Evolutionary conservation across 1,140 invertebrate genomes (phyloP), one percentile per base, ranked within the genome.

Genomic region (Brachionus manjavacas): DNA sequence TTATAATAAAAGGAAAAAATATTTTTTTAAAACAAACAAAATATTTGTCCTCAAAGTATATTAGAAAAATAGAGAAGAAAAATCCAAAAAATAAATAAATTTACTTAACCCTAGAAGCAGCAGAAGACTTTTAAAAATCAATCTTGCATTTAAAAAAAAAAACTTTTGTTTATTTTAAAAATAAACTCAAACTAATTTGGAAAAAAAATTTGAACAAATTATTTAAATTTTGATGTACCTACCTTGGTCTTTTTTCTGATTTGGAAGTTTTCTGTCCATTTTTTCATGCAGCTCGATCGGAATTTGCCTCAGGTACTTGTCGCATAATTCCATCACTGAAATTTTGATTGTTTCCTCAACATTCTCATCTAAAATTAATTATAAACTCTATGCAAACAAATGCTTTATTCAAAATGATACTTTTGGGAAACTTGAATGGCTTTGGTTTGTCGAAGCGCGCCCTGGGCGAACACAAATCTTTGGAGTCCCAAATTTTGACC

Each of bases 401-500:
- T 87, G 6, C 31, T 66, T 85, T 64, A 41, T 86, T 86, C 64
- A 88, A 88, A 66, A 88, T 88, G 85, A 1, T 41, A 83, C 60
- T 84, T 46, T 86, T 86, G 16, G 88, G 87, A 7, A 89, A 85
- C 70, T 87, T 86, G 84, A 89, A 89, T 14, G 85, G 84, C 46
- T 85, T 84, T 8, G 88, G 88, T 84, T 87, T 84, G 80, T 89
- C 88, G 85, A 88, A 89, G 28, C 86, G 86, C 12, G 88, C 88
- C 76, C 87, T 85, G 8, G 87, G 85, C 25, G 86, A 86, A 41
- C 88, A 85, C 85, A 88, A 89, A 39, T 89, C 88, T 80, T 88
- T 88, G 20, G 87, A 87, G 78, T 90, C 88, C 89, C 89, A 90
- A 9, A 90, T 86, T 23, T 87, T 64, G 20, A 90, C 76, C 55